Base-by-base conservation (phyloP, 2,797 vertebrate species). In the Girardinus metallicus region DNA sequence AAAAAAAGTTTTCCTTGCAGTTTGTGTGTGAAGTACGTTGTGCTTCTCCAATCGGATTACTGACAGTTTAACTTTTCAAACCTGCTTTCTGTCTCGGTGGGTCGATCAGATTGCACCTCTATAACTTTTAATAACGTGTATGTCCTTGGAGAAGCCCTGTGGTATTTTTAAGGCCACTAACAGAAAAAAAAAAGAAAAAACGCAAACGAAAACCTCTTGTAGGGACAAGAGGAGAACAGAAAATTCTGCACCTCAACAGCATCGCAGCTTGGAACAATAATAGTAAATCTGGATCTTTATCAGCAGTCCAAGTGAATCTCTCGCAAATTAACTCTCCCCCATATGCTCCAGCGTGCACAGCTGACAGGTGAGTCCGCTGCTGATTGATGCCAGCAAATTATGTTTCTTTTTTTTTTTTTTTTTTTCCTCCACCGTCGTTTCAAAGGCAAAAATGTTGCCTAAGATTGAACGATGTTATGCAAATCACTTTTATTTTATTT, bases 311-410 rank as follows among this genome's bases (percentile, higher is more conserved):
- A 73, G 43, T 80, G 78, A 84, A 73, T 83, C 73, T 66, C 21
- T 68, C 43, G 39, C 39, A 83, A 80, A 82, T 46, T n/a, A 11
- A 51, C 39, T 13, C 57, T 41, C 16, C 12, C 66, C 34, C 77
- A 0, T 60, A 77, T 75, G 26, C 79, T 23, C 49, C 76, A 78
- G 23, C 51, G 41, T 64, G 74, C 77, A 75, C 76, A 23, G 53
- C 18, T 91, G 88, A 87, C 88, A 89, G 85, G 86, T 89, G 84
- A 83, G 81, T 80, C 77, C 10, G 21, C 49, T 70, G 74, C 53
- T 91, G 90, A 92, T 83, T 87, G 88, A 92, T 86, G 87, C 76
- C 62, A 80, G 79, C 43, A 84, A 87, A 89, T 80, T 13, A 74
- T 84, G 68, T 55, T 55, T 9, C 16, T 73, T 70, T 75, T 10